Evolutionary conservation across 2,888 invertebrate species (phyloP).

Genomic region (Cactoblastis cactorum): DNA sequence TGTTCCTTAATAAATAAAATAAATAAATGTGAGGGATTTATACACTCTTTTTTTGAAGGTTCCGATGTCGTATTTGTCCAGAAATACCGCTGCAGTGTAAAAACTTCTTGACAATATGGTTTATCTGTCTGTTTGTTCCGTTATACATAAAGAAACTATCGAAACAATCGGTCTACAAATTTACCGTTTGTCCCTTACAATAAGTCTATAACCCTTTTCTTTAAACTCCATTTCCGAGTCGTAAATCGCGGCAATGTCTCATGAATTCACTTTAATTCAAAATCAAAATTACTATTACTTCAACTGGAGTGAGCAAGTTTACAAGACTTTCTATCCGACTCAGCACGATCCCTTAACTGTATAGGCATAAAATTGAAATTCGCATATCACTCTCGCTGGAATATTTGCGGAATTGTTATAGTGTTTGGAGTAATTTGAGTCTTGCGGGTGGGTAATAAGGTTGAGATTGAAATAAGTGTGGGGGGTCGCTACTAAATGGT

Average conservation of each 20-base stretch:
- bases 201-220: constrained; percentile 4
- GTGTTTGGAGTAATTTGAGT: constrained; percentile 18
- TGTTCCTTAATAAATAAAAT: too few species aligned
- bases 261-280: constrained; percentile 34
- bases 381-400: constrained; percentile 36
- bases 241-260: constrained; percentile 23
- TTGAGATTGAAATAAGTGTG: constrained; percentile 26
- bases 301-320: constrained; percentile 32
- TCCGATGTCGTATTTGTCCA: too few species aligned
- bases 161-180: background rate
- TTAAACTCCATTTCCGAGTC: background rate
- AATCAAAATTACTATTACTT: constrained; percentile 28
- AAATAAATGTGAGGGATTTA: too few species aligned
- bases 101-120: too few species aligned
- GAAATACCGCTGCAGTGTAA: too few species aligned
- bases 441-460: constrained; percentile 25
- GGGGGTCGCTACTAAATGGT: constrained; percentile 50
- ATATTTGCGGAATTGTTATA: constrained; percentile 14
- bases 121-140: background rate
- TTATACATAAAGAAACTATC: background rate
- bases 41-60: too few species aligned
- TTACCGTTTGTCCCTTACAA: constrained; percentile 2
- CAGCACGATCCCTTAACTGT: constrained; percentile 29
- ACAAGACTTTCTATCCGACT: constrained; percentile 49
- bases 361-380: constrained; percentile 37